A percentile compares a stretch with the other conserved stretches of the same genome.
phyloP scores from a whole-genome alignment of 2,888 invertebrate species.

The Biston stratarius region DNA sequence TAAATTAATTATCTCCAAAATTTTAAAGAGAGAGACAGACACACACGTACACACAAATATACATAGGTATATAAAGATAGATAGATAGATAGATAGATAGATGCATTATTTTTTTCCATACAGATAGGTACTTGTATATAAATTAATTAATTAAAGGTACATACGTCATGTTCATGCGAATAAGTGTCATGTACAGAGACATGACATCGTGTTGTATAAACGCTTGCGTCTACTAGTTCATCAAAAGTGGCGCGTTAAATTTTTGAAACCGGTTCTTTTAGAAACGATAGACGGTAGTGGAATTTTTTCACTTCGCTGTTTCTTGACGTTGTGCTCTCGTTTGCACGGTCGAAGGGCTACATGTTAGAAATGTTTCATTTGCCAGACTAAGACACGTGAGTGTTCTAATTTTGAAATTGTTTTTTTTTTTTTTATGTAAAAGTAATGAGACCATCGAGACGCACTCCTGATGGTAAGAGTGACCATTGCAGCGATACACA shows the following conservation, averaged over 20 bases:
- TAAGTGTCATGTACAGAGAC: neutral
- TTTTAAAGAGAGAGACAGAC: no score
- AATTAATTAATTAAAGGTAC: neutral
- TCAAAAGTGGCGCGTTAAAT: conserved; percentile 55
- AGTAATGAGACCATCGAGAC: no score
- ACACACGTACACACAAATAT: no score
- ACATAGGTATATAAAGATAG: no score
- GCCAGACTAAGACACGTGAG: conserved; percentile 9
- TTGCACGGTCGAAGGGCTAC: conserved; percentile 25
- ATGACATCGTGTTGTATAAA: conserved; percentile 1
- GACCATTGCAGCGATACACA: no score
- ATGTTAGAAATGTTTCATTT: conserved; percentile 9
- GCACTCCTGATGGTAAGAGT: no score
- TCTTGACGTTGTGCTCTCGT: conserved; percentile 37
- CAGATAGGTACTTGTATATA: no score
- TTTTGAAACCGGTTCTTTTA: conserved; percentile 71
- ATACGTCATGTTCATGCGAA: neutral
- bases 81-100: no score
- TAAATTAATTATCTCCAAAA: no score
- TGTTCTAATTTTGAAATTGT: conserved; percentile 8
- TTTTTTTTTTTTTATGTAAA: no score
- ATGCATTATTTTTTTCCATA: no score
- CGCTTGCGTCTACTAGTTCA: conserved; percentile 16
- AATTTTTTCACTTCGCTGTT: conserved; percentile 68
- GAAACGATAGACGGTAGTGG: conserved; percentile 69